Conservation (phyloP, 2,888 invertebrate genomes). For the Conchocele bisecta region DNA sequence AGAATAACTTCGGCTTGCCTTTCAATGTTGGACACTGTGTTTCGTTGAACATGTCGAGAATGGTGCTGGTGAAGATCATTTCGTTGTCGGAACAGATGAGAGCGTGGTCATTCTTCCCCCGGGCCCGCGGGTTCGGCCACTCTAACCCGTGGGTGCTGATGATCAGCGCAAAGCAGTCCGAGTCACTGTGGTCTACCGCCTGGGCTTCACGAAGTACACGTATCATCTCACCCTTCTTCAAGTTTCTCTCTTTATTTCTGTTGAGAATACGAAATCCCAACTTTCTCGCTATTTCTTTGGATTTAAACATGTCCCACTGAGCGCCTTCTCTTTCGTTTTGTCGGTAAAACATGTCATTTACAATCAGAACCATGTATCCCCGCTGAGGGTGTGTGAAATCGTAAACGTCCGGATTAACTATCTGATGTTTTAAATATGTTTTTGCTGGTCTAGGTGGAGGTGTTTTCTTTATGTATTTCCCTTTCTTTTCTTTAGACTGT, state of each 20-base stretch:
- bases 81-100: conserved; percentile 51
- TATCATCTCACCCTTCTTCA: conserved; percentile 34
- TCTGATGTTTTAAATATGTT: too few relatives aligned
- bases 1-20: conserved; percentile 55
- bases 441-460: too few relatives aligned
- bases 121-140: conserved; percentile 11
- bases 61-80: conserved; percentile 46
- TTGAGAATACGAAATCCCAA: conserved; percentile 45
- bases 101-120: conserved; percentile 45
- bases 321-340: conserved; percentile 41
- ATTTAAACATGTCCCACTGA: conserved; percentile 38
- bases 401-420: too few relatives aligned
- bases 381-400: conserved; percentile 38
- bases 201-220: conserved; percentile 24
- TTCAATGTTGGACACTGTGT: conserved; percentile 41
- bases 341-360: conserved; percentile 42
- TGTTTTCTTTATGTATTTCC: too few relatives aligned
- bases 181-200: conserved; percentile 31
- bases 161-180: conserved; percentile 49
- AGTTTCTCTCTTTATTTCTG: conserved; percentile 24
- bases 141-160: conserved; percentile 53
- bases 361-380: conserved; percentile 44
- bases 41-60: conserved; percentile 56
- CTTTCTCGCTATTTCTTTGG: conserved; percentile 36
- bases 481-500: too few relatives aligned